phyloP scores from a whole-genome alignment of 2,113 vertebrate genomes.

The Collichthys lucidus region DNA sequence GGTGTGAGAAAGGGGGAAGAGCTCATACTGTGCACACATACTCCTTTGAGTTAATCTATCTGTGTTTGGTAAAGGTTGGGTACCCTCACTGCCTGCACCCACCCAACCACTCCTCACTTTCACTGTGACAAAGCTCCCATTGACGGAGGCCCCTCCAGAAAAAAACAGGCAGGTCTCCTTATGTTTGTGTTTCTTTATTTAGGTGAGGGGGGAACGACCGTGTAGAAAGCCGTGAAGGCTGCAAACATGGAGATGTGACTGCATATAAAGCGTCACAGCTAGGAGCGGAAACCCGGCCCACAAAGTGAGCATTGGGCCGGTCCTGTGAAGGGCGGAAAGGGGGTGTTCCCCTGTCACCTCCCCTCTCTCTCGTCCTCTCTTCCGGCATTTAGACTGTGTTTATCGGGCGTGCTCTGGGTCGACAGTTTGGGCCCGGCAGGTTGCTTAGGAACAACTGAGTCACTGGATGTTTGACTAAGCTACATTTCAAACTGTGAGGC shows the following conservation, averaged over 20 bases:
- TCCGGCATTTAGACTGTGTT: slow-evolving; percentile 55
- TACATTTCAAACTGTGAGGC: slow-evolving; percentile 42
- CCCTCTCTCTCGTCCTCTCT: slow-evolving; percentile 13
- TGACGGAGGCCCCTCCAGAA: slow-evolving; percentile 40
- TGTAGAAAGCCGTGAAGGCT: slow-evolving; percentile 15
- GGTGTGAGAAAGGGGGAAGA: not conserved
- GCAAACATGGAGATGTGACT: not conserved
- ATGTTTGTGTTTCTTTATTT: slow-evolving; percentile 53
- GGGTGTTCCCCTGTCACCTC: slow-evolving; percentile 40
- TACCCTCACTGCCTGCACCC: slow-evolving; percentile 18
- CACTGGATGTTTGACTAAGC: slow-evolving; percentile 61
- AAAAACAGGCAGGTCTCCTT: slow-evolving; percentile 3
- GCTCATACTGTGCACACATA: slow-evolving; percentile 23
- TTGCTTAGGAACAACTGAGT: slow-evolving; percentile 82
- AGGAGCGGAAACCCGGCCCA: slow-evolving; percentile 31
- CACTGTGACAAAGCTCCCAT: slow-evolving; percentile 63
- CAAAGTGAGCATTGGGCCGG: slow-evolving; percentile 23
- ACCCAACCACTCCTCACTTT: slow-evolving; percentile 31
- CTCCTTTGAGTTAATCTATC: slow-evolving; percentile 49
- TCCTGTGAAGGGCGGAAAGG: slow-evolving; percentile 1
- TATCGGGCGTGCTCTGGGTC: slow-evolving; percentile 25
- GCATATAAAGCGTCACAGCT: not conserved
- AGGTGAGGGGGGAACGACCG: not conserved
- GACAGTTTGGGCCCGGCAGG: slow-evolving; percentile 48
- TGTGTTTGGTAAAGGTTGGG: slow-evolving; percentile 65